These are phyloP conservation scores for Tokudaia tokunoshimensis DNA, from an alignment of 2,797 vertebrate species.

Conservation along the genomic window DNA sequence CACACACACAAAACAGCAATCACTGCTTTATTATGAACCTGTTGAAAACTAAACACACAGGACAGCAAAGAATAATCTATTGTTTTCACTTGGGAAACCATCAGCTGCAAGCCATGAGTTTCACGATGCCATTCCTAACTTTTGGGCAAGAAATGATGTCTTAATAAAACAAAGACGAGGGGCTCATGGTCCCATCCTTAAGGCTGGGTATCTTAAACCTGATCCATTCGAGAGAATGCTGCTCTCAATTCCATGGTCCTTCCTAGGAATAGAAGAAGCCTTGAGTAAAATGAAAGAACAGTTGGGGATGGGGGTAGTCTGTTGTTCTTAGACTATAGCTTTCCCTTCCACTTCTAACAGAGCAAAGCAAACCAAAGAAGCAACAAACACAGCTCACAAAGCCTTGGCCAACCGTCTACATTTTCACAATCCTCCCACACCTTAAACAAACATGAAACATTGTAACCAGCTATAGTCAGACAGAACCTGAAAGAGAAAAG, in stretches of 20 bases:
- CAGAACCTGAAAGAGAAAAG: slow-evolving; percentile 65
- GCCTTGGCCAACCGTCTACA: slow-evolving; percentile 31
- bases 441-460: slow-evolving; percentile 72
- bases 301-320: background rate
- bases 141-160: slow-evolving; percentile 53
- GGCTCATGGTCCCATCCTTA: background rate
- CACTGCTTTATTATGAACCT: slow-evolving; percentile 7
- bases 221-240: background rate
- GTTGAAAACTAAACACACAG: slow-evolving; percentile 52
- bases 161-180: background rate
- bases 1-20: no score
- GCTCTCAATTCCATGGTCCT: background rate
- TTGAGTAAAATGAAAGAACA: slow-evolving; percentile 16
- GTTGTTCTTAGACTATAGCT: background rate
- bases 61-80: slow-evolving; percentile 2
- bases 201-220: background rate
- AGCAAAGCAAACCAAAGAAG: slow-evolving; percentile 60
- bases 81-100: slow-evolving; percentile 32
- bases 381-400: slow-evolving; percentile 45
- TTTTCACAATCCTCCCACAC: slow-evolving; percentile 62
- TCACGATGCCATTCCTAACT: background rate
- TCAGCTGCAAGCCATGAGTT: background rate
- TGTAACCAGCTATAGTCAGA: slow-evolving; percentile 51
- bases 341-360: background rate
- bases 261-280: background rate